Evolutionary conservation across 2,888 invertebrate species (phyloP), one percentile per base, ranked within the genome.

Genomic region (Metallyticus violacea): DNA sequence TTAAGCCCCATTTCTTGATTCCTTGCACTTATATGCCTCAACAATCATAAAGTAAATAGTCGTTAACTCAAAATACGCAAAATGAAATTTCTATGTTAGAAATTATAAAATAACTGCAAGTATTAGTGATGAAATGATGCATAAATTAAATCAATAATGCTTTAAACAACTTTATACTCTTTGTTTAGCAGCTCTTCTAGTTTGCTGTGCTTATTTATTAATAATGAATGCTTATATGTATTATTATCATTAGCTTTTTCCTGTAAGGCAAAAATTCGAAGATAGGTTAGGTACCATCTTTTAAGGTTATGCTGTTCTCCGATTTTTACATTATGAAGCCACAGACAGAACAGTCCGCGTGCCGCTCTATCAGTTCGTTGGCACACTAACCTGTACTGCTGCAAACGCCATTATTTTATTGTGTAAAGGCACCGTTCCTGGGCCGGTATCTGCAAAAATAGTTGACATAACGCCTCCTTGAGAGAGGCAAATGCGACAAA

Each of bases 401-500:
- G 93, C 92, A 90, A 93, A 93, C 90, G 93, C 93, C 77, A 93
- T 92, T 77, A 94, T 92, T 91, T 93, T 93, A 79, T 93, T 93
- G 91, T 93, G 93, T 90, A 94, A 90, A 87, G 93, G 90, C 88
- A 92, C 89, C 90, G 92, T 90, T 85, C 93, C 92, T 89, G 93
- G 93, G 89, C 93, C 93, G 88, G 92, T 92, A 88, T 93, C 93
- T 89, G 94, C 94, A 91, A 94, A 95, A 90, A 95, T 94, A 85
- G 95, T 94, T 88, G 94, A 92, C 91, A 94, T 93, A 89, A 94
- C 93, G 86, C 94, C 93, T 90, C 94, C 94, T 90, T 94, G 93
- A 89, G 93, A 93, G 90, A 95, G 92, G 91, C 96, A 96, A 88
- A 96, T 91, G 62, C 96, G 93, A 92, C 96, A 96, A 86, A 95